Evolutionary conservation across 2,113 vertebrate species (phyloP).

Genomic region (Triplophysa rosa): DNA sequence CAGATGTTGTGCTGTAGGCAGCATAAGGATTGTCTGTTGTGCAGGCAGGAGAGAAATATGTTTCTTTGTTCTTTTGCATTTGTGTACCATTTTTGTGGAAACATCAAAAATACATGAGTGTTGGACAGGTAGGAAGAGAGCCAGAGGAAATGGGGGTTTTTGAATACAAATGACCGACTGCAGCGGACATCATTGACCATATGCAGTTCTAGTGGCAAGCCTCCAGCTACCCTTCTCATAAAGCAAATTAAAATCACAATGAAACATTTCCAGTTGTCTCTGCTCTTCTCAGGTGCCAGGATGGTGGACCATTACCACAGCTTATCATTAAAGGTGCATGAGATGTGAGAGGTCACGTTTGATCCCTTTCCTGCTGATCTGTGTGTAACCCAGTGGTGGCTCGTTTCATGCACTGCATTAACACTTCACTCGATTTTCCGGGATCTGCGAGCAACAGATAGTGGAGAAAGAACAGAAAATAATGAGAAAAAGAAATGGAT

Average conservation of each 20-base stretch:
- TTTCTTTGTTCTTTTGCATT: constrained; percentile 34
- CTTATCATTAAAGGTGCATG: constrained; percentile 28
- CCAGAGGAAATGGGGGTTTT: constrained; percentile 38
- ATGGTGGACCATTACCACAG: constrained; percentile 14
- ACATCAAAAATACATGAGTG: constrained; percentile 67
- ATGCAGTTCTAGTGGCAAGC: constrained; percentile 12
- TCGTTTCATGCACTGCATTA: constrained; percentile 20
- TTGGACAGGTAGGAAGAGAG: constrained; percentile 46
- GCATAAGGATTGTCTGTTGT: constrained; percentile 26
- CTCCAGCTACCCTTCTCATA: constrained; percentile 20
- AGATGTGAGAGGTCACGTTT: constrained; percentile 31
- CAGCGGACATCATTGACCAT: constrained; percentile 3
- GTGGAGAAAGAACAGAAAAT: neutral
- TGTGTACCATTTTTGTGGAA: constrained; percentile 45
- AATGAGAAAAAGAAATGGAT: neutral
- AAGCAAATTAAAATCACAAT: neutral
- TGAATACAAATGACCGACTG: constrained; percentile 60
- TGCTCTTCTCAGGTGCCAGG: constrained; percentile 5
- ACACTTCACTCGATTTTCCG: neutral
- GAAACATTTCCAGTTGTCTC: constrained; percentile 12
- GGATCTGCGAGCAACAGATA: neutral
- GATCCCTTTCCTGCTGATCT: constrained; percentile 12
- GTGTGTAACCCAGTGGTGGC: neutral
- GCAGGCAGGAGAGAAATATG: constrained; percentile 40
- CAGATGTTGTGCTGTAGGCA: constrained; percentile 39